These are phyloP conservation scores for Lymantria dispar DNA, from an alignment of 2,888 invertebrate genomes.

Conservation along the genomic window DNA sequence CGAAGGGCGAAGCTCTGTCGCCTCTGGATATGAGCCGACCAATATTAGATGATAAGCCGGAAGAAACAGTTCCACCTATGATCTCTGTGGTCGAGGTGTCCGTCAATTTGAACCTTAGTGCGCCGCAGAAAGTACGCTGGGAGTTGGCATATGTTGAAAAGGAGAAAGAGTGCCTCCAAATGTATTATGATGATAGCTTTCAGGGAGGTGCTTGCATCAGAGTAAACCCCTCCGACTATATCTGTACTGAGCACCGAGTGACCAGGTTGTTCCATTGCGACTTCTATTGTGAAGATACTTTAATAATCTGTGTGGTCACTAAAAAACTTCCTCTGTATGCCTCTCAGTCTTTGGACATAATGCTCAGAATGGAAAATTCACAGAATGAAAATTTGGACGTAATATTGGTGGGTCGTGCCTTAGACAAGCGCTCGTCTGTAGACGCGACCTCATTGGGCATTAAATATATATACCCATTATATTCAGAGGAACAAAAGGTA, in stretches of 20 bases:
- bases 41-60: not conserved
- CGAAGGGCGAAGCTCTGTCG: not conserved
- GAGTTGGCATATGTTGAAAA: slow-evolving; percentile 41
- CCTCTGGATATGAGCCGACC: not conserved
- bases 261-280: slow-evolving; percentile 63
- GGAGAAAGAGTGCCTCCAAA: slow-evolving; percentile 58
- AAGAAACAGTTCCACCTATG: not conserved
- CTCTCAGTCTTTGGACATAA: slow-evolving; percentile 53
- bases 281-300: slow-evolving; percentile 41
- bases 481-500: slow-evolving; percentile 8
- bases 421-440: slow-evolving; percentile 11
- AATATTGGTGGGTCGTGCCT: slow-evolving; percentile 42
- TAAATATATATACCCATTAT: slow-evolving; percentile 33
- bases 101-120: slow-evolving; percentile 40
- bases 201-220: slow-evolving; percentile 78
- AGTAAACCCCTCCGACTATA: slow-evolving; percentile 57
- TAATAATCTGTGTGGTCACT: slow-evolving; percentile 64
- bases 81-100: slow-evolving; percentile 26
- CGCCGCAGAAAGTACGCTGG: slow-evolving; percentile 28
- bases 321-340: slow-evolving; percentile 41
- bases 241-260: slow-evolving; percentile 35
- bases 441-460: slow-evolving; percentile 10
- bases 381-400: slow-evolving; percentile 21
- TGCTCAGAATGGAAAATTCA: slow-evolving; percentile 35
- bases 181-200: slow-evolving; percentile 68